A percentile compares a stretch with the other conserved stretches of the same genome.
phyloP scores from a whole-genome alignment of 2,113 vertebrate species.

The Nyctibius bracteatus region DNA sequence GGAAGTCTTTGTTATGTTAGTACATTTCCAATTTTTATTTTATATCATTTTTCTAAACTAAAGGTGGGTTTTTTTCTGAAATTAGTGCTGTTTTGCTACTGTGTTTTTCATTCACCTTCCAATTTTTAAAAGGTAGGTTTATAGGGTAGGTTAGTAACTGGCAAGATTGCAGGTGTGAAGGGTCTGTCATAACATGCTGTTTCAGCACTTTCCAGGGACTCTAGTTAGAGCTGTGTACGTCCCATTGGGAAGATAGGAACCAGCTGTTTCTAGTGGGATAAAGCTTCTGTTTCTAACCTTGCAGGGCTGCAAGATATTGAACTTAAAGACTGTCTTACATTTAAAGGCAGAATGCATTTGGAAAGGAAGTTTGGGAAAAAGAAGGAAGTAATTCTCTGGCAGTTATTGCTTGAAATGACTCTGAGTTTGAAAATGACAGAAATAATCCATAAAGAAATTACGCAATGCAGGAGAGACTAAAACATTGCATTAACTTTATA shows the following conservation, averaged over 20 bases:
- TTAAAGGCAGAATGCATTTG: neutral
- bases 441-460: neutral
- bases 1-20: neutral
- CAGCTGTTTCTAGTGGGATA: conserved; percentile 39
- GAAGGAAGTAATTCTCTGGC: neutral
- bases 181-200: neutral
- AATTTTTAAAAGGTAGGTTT: neutral
- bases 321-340: neutral
- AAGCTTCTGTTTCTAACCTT: conserved; percentile 29
- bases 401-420: neutral
- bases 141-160: neutral
- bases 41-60: neutral
- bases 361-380: neutral
- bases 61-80: neutral
- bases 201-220: neutral
- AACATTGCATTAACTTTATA: neutral
- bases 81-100: neutral
- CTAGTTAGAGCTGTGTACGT: neutral
- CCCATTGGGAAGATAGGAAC: neutral
- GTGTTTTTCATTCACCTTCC: neutral
- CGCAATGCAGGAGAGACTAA: neutral
- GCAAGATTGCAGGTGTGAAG: neutral
- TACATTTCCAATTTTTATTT: neutral
- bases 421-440: neutral
- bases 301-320: conserved; percentile 6